These are phyloP conservation scores for Eurosta solidaginis DNA, from an alignment of 1,140 invertebrate genomes.

Conservation along the genomic window DNA sequence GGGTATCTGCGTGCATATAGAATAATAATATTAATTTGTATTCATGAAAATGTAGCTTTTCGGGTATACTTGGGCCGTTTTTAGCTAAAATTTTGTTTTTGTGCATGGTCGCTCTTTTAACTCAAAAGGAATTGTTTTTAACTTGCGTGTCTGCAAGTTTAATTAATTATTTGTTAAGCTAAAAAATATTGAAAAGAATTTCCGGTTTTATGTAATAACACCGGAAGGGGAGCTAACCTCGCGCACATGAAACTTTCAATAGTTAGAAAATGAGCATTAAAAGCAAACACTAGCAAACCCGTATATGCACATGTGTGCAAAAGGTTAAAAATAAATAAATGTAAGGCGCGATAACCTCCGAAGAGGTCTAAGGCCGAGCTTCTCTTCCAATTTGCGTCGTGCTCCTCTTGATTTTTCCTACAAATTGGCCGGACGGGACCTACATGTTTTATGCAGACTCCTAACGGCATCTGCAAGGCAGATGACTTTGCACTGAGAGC, in stretches of 20 bases:
- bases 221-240: background rate
- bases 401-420: no score
- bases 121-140: background rate
- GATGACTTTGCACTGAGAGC: no score
- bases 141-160: background rate
- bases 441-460: no score
- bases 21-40: background rate
- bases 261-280: background rate
- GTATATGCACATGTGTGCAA: no score
- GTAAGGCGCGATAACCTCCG: no score
- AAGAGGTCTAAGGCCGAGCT: no score
- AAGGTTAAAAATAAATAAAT: no score
- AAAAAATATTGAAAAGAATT: conserved; percentile 14
- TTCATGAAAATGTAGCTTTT: background rate
- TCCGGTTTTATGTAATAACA: background rate
- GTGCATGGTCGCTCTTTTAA: background rate
- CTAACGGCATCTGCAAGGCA: no score
- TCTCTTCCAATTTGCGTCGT: no score
- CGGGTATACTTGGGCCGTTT: background rate
- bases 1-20: no score
- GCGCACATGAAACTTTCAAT: background rate
- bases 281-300: background rate
- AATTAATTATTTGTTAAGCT: conserved; percentile 26
- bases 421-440: no score
- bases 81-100: background rate